Percentiles rank a stretch among this genome's conserved stretches.
Conservation (phyloP, 37 sponge, comb jelly and placozoan genomes). For the Aphrocallistes beatrix region DNA sequence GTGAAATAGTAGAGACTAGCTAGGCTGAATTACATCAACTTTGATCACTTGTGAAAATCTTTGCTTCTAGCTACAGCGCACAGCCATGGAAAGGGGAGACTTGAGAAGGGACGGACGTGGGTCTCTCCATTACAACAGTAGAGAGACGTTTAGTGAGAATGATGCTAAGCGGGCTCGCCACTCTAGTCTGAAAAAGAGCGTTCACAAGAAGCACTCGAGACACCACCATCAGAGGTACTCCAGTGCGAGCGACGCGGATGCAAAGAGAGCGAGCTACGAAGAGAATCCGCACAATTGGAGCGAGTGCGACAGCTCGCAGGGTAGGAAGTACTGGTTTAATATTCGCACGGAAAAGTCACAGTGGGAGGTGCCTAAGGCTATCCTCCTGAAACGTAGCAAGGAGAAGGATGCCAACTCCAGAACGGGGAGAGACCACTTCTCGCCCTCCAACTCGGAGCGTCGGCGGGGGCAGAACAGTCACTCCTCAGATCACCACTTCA, state of each 20-base stretch:
- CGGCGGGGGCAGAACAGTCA: not conserved
- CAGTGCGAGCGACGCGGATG: not conserved
- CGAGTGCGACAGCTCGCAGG: not conserved
- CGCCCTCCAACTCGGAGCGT: not conserved
- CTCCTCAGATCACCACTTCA: not conserved
- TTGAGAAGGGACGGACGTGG: not conserved
- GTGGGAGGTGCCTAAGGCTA: not conserved
- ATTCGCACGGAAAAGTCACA: not conserved
- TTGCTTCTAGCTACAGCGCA: too few species aligned
- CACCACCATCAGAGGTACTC: not conserved
- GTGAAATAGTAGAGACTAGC: too few species aligned
- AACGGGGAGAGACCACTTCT: not conserved
- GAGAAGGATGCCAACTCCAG: not conserved
- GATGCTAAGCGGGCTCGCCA: not conserved
- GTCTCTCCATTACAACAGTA: not conserved
- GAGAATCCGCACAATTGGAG: conserved; percentile 9
- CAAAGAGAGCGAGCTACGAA: conserved; percentile 6
- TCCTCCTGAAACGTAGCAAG: not conserved
- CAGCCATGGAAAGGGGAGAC: conserved; percentile 3
- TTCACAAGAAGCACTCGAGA: conserved; percentile 12
- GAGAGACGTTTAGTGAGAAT: not conserved
- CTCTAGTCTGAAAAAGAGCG: not conserved
- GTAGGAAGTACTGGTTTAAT: not conserved
- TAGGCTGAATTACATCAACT: too few species aligned
- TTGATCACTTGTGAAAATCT: too few species aligned